A percentile compares a stretch with the other conserved stretches of the same genome.
Conservation (phyloP, 2,113 vertebrate species). For the Leucosticte australis region DNA sequence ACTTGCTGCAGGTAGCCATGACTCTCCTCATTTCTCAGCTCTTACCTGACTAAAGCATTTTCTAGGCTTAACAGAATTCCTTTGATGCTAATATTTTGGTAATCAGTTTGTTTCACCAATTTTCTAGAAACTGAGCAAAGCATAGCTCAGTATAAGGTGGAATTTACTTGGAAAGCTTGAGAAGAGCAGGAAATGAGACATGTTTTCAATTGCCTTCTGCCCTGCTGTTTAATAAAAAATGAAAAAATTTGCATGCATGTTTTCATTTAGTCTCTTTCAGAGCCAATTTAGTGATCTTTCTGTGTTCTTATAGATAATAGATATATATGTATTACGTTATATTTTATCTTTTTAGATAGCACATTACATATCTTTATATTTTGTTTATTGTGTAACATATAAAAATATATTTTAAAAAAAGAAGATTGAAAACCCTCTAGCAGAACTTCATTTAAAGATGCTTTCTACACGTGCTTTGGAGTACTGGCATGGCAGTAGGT, state of each 20-base stretch:
- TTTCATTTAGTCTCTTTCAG: neutral
- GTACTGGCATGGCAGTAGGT: neutral
- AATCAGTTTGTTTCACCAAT: neutral
- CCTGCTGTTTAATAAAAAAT: neutral
- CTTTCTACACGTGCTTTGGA: neutral
- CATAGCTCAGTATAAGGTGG: neutral
- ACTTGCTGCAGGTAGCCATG: neutral
- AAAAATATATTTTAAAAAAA: neutral
- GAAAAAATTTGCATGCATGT: neutral
- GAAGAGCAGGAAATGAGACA: neutral
- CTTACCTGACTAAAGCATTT: neutral
- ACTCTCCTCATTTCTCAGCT: neutral
- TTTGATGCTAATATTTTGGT: neutral
- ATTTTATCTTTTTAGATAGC: neutral
- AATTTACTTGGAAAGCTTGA: neutral
- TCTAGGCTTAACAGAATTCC: neutral
- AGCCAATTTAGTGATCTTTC: neutral
- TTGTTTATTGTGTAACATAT: neutral
- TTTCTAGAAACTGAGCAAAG: neutral
- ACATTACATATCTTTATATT: neutral
- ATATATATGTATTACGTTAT: neutral
- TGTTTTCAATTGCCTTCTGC: neutral
- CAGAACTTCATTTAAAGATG: neutral
- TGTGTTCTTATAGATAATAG: neutral
- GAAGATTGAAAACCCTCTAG: neutral